These are phyloP conservation scores for Lasioglossum figueresi DNA, from an alignment of 2,888 invertebrate species.

Conservation along the genomic window DNA sequence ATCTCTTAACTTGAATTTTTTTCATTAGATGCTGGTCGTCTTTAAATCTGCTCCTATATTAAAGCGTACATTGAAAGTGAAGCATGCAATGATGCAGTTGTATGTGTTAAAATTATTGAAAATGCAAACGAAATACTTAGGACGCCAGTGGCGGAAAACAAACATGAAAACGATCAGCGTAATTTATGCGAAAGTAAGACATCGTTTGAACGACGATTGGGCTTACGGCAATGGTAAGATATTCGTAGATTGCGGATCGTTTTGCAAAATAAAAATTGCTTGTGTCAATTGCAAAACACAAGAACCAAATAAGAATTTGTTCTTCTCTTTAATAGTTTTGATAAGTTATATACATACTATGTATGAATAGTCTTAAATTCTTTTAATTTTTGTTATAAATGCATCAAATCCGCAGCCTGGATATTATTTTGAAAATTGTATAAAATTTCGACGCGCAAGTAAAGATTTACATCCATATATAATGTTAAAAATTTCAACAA, in stretches of 20 bases:
- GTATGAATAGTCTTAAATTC: neutral
- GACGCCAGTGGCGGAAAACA: conserved; percentile 99
- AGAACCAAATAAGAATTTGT: too few relatives aligned
- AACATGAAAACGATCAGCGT: conserved; percentile 99
- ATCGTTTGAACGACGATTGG: conserved; percentile 99
- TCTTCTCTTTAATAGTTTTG: too few relatives aligned
- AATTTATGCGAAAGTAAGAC: conserved; percentile 98
- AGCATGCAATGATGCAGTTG: conserved; percentile 98
- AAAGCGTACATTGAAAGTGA: conserved; percentile 97
- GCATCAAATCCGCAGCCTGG: too few relatives aligned
- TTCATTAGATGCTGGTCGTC: conserved; percentile 94
- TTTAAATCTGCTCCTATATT: conserved; percentile 99
- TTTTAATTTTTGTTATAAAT: neutral
- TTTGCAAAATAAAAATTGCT: neutral
- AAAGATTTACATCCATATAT: neutral
- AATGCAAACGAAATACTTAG: conserved; percentile 99
- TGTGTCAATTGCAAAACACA: neutral
- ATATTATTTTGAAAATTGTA: neutral
- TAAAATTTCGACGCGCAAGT: too few relatives aligned
- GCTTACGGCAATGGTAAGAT: conserved; percentile 96
- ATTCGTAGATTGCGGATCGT: neutral
- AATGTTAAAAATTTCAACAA: neutral
- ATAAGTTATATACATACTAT: neutral
- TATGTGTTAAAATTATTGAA: conserved; percentile 98
- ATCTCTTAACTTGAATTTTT: conserved; percentile 15